Base-by-base conservation (phyloP, 35 echinoderm and acorn worm genomes). In the Lytechinus variegatus region DNA sequence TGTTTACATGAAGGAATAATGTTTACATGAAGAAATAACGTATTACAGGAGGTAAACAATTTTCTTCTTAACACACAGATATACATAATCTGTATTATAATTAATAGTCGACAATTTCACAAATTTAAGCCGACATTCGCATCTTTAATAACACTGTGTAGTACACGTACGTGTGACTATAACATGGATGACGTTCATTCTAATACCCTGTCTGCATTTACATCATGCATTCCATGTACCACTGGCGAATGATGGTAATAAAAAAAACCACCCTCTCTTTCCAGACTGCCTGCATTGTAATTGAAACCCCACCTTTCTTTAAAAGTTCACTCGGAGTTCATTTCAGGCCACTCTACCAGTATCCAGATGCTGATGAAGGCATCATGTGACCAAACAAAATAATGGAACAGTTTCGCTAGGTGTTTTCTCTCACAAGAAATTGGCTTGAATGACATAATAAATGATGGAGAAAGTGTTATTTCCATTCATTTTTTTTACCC, bases 301-400 rank as follows among this genome's bases (percentile, higher is more conserved):
- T 90, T 54, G 28, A 90, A 90, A 90, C 28, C 88, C 88, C 88
- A 79, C 88, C 88, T 90, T 54, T 90, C 28, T 44, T 90, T 8
- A 90, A 90, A 54, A 90, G 88, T 90, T 90, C 88, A 90, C 0
- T 2, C 88, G 10, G 14, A 90, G 88, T 90, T 90, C 88, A 90
- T 90, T 54, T 90, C 88, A 90, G 88, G 88, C 88, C 88, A 90
- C 88, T 90, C 88, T 90, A 90, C 88, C 88, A 54, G 29, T 54
- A 27, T 44, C 9, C 10, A 90, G 88, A 90, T 90, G 88, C 29
- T 0, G 33, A 52, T 90, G 88, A 28, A 54, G 52, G 88, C 28
- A 12, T 90, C 88, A 11, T 90, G 88, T 90, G 88, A 90, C 88
- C 88, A 44, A 90, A 90, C 88, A 44, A 44, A 90, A 90, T 12